Percentiles rank a stretch among this genome's conserved stretches.
Evolutionary conservation across 2,797 vertebrate genomes (phyloP).

Genomic region (Ceryle rudis): DNA sequence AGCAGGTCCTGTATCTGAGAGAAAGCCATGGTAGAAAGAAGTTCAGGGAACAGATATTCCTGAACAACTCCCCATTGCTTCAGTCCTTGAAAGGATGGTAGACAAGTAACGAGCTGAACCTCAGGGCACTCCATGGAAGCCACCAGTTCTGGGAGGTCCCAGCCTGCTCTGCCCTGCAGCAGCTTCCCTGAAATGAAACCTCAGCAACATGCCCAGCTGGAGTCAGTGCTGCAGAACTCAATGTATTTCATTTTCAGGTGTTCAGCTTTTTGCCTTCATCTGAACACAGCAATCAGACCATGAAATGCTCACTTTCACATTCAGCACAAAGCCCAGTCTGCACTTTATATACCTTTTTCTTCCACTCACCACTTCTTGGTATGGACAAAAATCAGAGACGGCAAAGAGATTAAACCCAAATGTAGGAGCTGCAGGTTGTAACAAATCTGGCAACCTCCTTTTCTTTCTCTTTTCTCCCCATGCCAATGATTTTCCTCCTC

Average conservation of each 20-base stretch:
- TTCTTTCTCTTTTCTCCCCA: not conserved
- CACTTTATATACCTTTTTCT: not conserved
- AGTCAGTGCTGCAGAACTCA: not conserved
- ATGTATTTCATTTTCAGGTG: not conserved
- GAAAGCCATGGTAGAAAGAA: not conserved
- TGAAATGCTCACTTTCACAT: not conserved
- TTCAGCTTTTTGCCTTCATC: not conserved
- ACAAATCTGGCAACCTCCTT: not conserved
- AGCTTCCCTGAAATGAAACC: not conserved
- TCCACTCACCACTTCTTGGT: rapidly evolving
- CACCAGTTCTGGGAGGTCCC: not conserved
- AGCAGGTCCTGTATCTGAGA: rapidly evolving
- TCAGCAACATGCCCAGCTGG: not conserved
- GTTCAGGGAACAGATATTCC: not conserved
- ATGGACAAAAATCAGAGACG: not conserved
- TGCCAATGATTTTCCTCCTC: not conserved
- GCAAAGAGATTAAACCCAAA: not conserved
- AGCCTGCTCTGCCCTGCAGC: not conserved
- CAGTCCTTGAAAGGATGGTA: not conserved
- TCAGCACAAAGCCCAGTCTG: not conserved
- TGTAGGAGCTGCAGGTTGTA: not conserved
- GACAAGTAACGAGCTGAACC: not conserved
- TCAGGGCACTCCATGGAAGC: rapidly evolving
- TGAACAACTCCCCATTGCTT: not conserved
- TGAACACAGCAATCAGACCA: not conserved